phyloP scores from a whole-genome alignment of 2,113 vertebrate genomes.

The Tetrao urogallus region DNA sequence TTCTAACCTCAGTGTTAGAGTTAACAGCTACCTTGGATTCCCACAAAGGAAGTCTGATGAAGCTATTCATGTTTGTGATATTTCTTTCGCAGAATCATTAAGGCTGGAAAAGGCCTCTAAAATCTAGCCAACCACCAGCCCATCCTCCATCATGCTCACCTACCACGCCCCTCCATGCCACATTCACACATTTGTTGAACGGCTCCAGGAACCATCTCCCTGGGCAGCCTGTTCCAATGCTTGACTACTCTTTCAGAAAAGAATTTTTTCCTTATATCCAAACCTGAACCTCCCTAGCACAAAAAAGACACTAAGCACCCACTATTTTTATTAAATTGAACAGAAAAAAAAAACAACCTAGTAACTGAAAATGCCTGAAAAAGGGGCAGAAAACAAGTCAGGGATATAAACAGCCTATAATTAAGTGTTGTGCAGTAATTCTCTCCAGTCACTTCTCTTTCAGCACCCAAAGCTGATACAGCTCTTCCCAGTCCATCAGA shows the following conservation, averaged over 20 bases:
- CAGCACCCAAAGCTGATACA: neutral
- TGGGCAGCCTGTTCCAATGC: neutral
- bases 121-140: neutral
- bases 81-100: neutral
- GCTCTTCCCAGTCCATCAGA: neutral
- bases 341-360: neutral
- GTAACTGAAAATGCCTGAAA: neutral
- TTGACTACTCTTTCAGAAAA: no score
- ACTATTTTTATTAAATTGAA: neutral
- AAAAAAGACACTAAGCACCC: neutral
- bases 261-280: neutral
- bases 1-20: slow-evolving; percentile 31
- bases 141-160: neutral
- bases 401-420: neutral
- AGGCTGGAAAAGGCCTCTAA: neutral
- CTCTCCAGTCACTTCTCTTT: neutral
- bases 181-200: no score
- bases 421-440: neutral
- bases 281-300: neutral
- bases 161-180: neutral
- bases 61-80: neutral
- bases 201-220: neutral
- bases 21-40: slow-evolving; percentile 28
- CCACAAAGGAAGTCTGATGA: neutral
- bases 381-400: neutral